Percentiles rank a stretch among this genome's conserved stretches.
Evolutionary conservation across 2,888 invertebrate genomes (phyloP).

Genomic region (Strigamia transsilvanica): DNA sequence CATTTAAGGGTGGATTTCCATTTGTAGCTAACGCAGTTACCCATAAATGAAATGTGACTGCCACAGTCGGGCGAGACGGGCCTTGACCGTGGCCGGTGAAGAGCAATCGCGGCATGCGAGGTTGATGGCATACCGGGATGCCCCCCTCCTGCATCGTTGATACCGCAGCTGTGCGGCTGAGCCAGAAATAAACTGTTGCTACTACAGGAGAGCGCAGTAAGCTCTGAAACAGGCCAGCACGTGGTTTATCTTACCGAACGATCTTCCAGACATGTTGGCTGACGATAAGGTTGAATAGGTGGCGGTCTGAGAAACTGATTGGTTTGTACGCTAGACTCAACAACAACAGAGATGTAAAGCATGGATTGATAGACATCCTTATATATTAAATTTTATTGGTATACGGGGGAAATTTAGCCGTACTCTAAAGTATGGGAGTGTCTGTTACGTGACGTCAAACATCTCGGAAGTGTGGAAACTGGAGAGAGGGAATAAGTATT

Average conservation of each 20-base stretch:
- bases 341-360: background rate
- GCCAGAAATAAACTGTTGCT: slow-evolving; percentile 8
- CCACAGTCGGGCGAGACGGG: background rate
- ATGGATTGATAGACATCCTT: background rate
- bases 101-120: background rate
- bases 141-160: slow-evolving; percentile 8
- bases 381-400: background rate
- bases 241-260: background rate
- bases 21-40: background rate
- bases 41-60: background rate
- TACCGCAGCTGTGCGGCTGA: slow-evolving; percentile 2
- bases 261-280: background rate
- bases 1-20: background rate
- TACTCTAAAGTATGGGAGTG: background rate
- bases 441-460: background rate
- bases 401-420: background rate
- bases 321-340: background rate
- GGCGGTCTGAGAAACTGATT: background rate
- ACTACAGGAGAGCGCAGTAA: background rate
- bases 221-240: background rate
- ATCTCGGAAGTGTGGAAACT: background rate
- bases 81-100: background rate
- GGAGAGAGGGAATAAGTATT: slow-evolving; percentile 2
- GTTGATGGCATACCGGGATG: background rate
- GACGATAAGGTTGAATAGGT: background rate